phyloP scores from a whole-genome alignment of 2,888 invertebrate species.

The Drosophila colorata region DNA sequence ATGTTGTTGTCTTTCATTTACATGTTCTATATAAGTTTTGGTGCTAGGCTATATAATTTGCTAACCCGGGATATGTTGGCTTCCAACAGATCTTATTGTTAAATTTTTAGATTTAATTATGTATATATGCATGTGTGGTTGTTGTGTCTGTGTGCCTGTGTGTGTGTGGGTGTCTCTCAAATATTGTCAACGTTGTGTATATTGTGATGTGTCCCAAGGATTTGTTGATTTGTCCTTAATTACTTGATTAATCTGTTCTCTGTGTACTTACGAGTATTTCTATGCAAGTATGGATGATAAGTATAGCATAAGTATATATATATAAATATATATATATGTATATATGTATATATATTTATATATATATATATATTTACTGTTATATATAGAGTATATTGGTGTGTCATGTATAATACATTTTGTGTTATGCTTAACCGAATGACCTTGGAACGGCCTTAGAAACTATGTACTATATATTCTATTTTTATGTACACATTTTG shows the following conservation, averaged over 20 bases:
- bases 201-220: conserved; percentile 39
- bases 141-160: conserved; percentile 23
- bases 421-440: conserved; percentile 54
- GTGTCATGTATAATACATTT: conserved; percentile 65
- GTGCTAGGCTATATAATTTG: conserved; percentile 38
- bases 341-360: conserved; percentile 40
- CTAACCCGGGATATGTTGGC: conserved; percentile 62
- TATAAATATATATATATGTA: conserved; percentile 33
- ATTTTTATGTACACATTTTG: conserved; percentile 62
- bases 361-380: conserved; percentile 31
- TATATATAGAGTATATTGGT: conserved; percentile 19
- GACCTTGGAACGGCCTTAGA: conserved; percentile 7
- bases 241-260: conserved; percentile 59
- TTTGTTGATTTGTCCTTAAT: conserved; percentile 77
- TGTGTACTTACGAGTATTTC: conserved; percentile 27
- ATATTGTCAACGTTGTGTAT: conserved; percentile 68
- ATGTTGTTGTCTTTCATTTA: conserved; percentile 18
- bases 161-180: conserved; percentile 27
- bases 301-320: conserved; percentile 19
- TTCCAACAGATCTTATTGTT: conserved; percentile 51
- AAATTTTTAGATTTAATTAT: conserved; percentile 20
- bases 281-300: conserved; percentile 41
- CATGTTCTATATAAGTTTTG: conserved; percentile 19
- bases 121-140: too few relatives aligned
- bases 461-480: conserved; percentile 40